Evolutionary conservation across 1,140 invertebrate genomes (phyloP).

Genomic region (Papilio xuthus): DNA sequence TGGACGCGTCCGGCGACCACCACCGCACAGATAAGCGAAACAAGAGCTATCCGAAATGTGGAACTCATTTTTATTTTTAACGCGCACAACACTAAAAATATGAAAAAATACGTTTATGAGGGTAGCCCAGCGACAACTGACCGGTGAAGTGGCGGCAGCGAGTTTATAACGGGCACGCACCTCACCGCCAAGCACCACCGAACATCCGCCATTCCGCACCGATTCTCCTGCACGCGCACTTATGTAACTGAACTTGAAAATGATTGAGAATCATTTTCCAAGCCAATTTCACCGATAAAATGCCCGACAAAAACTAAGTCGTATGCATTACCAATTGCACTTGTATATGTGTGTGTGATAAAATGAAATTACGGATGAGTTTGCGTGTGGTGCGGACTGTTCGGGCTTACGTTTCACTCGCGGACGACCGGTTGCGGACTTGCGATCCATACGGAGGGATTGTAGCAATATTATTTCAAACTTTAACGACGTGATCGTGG

Average conservation of each 20-base stretch:
- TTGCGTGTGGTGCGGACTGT: conserved; percentile 63
- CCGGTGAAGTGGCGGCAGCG: conserved; percentile 64
- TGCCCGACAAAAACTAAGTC: conserved; percentile 78
- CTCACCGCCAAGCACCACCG: conserved; percentile 72
- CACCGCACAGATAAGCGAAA: conserved; percentile 70
- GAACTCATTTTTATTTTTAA: conserved; percentile 72
- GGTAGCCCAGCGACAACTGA: conserved; percentile 76
- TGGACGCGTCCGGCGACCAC: conserved; percentile 70
- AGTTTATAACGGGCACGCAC: conserved; percentile 79
- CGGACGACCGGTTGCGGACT: conserved; percentile 59
- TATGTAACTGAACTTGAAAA: conserved; percentile 82
- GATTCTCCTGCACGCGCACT: conserved; percentile 80
- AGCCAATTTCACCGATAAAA: conserved; percentile 81
- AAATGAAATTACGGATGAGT: conserved; percentile 61
- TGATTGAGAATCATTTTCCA: conserved; percentile 81
- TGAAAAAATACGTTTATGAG: conserved; percentile 69
- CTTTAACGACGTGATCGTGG: conserved; percentile 54
- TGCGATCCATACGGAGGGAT: conserved; percentile 36
- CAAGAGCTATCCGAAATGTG: conserved; percentile 73
- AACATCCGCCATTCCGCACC: conserved; percentile 82
- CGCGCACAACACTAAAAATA: conserved; percentile 67
- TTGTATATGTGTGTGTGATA: conserved; percentile 57
- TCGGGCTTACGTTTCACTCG: conserved; percentile 68
- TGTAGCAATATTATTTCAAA: conserved; percentile 49
- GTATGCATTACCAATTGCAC: conserved; percentile 62